Evolutionary conservation across 2,797 vertebrate genomes (phyloP), one percentile per base, ranked within the genome.

Genomic region (Leptoclinus maculatus): DNA sequence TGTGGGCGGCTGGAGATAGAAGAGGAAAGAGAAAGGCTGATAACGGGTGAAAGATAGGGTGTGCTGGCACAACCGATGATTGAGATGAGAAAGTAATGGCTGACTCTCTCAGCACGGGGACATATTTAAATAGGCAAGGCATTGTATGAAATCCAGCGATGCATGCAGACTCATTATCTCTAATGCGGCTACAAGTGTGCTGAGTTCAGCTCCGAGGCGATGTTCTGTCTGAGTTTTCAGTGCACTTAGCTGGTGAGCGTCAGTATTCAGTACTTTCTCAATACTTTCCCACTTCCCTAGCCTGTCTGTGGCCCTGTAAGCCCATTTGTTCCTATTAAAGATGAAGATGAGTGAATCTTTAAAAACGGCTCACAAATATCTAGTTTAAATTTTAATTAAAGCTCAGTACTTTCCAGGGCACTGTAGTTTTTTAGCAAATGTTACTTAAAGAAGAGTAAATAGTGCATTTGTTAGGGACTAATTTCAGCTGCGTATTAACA

Each of bases 91-190:
- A 82, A 74, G 45, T 81, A 85, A 92, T 75, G 79, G 74, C 83
- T 51, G 58, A 58, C 69, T 77, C 74, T 83, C 72, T 79, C 64
- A 21, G 70, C 57, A 23, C 36, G 27, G 34, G 25, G 47, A 53
- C 6, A 49, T 67, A 45, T 87, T 90, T 85, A 78, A 90, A 81
- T 64, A 47, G 14, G 1, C 53, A 49, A 41, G 59, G 19, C 57
- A 39, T 71, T 39, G 62, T 76, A 73, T 80, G 77, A 69, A 77
- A 79, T 73, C 38, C n/a, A 66, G 66, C n/a, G 5, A 86, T 53
- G 63, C 77, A 72, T 74, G 87, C 76, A 80, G 81, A 82, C 69
- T 83, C 86, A 87, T 91, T 87, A 88, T 85, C 87, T 79, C 83
- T 80, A 86, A 87, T 76, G 83, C 62, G 71, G 51, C 84, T 78